These are phyloP conservation scores for Triplophysa bombifrons DNA, from an alignment of 2,797 vertebrate species.

Conservation along the genomic window DNA sequence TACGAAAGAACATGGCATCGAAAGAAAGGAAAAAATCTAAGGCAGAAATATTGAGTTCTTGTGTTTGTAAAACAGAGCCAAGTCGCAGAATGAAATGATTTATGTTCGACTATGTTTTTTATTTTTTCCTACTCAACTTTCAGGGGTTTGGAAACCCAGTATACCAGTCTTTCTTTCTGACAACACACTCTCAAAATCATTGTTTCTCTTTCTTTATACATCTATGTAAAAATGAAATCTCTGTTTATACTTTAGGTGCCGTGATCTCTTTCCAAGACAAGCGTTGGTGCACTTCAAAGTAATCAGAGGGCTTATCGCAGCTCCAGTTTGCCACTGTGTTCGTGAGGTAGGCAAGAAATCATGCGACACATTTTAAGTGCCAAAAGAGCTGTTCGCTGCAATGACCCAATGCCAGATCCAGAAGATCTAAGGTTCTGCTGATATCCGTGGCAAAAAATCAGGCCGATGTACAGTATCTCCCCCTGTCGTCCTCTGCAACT, in stretches of 20 bases:
- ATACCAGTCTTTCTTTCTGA: conserved; percentile 15
- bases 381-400: conserved; percentile 40
- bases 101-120: conserved; percentile 28
- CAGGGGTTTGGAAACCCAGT: conserved; percentile 28
- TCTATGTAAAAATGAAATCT: conserved; percentile 14
- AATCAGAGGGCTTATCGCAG: conserved; percentile 48
- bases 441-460: conserved; percentile 18
- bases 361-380: conserved; percentile 51
- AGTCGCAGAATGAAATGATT: conserved; percentile 55
- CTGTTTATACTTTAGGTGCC: conserved; percentile 23
- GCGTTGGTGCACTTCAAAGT: conserved; percentile 43
- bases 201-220: conserved; percentile 18
- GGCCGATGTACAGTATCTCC: not conserved
- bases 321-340: conserved; percentile 37
- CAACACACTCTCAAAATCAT: conserved; percentile 13
- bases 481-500: not conserved
- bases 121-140: conserved; percentile 32
- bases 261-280: conserved; percentile 25
- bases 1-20: not conserved
- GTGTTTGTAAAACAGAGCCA: conserved; percentile 18
- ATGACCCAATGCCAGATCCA: conserved; percentile 18
- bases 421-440: conserved; percentile 35
- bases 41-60: conserved; percentile 15
- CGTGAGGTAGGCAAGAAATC: conserved; percentile 51
- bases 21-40: not conserved